phyloP scores from a whole-genome alignment of 2,888 invertebrate species.

The Polydesmus complanatus region DNA sequence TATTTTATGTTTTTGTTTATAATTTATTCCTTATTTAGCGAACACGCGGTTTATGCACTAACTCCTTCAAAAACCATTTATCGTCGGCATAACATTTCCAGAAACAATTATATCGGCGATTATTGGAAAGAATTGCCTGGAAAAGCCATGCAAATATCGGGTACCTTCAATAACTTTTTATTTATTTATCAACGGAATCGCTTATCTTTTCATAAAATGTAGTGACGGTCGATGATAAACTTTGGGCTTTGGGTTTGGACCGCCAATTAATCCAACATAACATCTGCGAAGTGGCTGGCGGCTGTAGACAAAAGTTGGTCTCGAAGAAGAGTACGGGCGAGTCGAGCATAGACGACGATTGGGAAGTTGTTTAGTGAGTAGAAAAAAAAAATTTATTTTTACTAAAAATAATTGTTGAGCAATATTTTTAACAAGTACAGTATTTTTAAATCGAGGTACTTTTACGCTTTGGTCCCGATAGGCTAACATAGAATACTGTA shows the following conservation, averaged over 20 bases:
- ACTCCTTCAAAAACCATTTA: constrained; percentile 32
- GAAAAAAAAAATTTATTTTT: no score
- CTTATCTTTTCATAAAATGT: constrained; percentile 3
- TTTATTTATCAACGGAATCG: neutral
- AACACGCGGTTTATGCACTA: constrained; percentile 37
- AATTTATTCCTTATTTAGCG: constrained; percentile 24
- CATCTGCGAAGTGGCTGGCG: neutral
- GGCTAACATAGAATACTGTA: no score
- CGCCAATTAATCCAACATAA: constrained; percentile 21
- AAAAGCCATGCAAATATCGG: constrained; percentile 26
- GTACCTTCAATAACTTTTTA: constrained; percentile 21
- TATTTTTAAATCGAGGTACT: no score
- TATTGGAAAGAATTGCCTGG: constrained; percentile 35
- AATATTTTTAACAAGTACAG: no score
- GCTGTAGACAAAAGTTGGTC: neutral
- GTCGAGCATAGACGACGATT: neutral
- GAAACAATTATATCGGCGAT: constrained; percentile 36
- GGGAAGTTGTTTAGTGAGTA: constrained; percentile 3
- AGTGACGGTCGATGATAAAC: constrained; percentile 27
- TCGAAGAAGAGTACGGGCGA: neutral
- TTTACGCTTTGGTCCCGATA: no score
- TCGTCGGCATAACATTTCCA: constrained; percentile 35
- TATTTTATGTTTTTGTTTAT: constrained; percentile 1
- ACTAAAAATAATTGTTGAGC: no score
- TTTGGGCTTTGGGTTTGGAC: constrained; percentile 25